phyloP scores from a whole-genome alignment of 1,140 invertebrate species.

The Drosophila sulfurigaster region DNA sequence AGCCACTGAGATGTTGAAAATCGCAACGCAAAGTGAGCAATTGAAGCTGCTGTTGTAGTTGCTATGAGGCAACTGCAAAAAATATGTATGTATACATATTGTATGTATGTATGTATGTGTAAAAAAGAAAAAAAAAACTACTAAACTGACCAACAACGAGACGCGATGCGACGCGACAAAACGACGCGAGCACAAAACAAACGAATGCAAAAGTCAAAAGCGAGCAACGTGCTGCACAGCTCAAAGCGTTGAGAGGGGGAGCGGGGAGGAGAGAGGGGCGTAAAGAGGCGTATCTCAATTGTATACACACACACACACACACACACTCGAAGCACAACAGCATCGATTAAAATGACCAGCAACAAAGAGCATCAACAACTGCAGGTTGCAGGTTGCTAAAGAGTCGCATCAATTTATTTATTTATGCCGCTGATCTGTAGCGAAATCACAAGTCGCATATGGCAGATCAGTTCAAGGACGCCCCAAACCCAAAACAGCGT shows the following conservation, averaged over 20 bases:
- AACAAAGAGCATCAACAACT: too few relatives aligned
- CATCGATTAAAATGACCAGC: too few relatives aligned
- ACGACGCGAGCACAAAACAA: slow-evolving; percentile 45
- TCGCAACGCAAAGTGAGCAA: slow-evolving; percentile 77
- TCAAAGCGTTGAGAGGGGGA: not conserved
- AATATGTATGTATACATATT: not conserved
- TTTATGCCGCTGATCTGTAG: too few relatives aligned
- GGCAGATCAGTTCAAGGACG: too few relatives aligned
- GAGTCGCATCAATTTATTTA: too few relatives aligned
- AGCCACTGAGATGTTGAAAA: slow-evolving; percentile 73
- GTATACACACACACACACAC: slow-evolving; percentile 13
- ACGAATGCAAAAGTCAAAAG: slow-evolving; percentile 52
- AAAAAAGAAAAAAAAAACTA: not conserved
- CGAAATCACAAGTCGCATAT: too few relatives aligned
- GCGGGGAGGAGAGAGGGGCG: not conserved
- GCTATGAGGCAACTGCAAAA: slow-evolving; percentile 34
- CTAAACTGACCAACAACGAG: slow-evolving; percentile 52
- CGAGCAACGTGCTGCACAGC: slow-evolving; percentile 2
- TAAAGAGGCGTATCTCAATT: slow-evolving; percentile 27
- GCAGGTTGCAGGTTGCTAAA: too few relatives aligned
- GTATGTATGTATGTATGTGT: not conserved
- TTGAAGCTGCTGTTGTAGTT: slow-evolving; percentile 44
- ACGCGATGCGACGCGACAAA: slow-evolving; percentile 38
- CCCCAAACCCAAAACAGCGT: too few relatives aligned
- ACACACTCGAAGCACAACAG: not conserved